phyloP scores from a whole-genome alignment of 2,797 vertebrate genomes.

The Sebastes cheni region DNA sequence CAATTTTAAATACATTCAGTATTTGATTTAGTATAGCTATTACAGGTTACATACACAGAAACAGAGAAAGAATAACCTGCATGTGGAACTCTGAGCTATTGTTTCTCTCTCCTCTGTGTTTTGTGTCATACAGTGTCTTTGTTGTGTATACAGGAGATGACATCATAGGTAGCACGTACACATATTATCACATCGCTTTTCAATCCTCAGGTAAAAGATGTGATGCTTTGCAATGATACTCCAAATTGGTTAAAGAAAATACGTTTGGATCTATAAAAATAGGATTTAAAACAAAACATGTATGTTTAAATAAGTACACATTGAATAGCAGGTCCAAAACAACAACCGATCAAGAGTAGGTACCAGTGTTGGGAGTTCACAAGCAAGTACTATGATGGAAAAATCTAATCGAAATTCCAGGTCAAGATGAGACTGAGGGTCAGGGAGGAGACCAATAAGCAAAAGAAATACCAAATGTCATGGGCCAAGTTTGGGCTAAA shows the following conservation, averaged over 20 bases:
- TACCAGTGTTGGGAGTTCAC: neutral
- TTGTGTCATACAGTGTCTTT: conserved; percentile 46
- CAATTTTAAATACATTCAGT: neutral
- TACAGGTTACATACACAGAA: neutral
- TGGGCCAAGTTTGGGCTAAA: neutral
- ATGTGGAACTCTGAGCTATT: neutral
- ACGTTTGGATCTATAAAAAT: neutral
- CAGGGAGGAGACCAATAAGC: neutral
- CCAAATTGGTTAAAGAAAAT: neutral
- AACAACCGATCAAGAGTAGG: neutral
- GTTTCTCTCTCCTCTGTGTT: conserved; percentile 30
- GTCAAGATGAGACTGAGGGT: neutral
- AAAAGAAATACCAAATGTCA: neutral
- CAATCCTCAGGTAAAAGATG: conserved; percentile 1
- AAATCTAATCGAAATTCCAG: neutral
- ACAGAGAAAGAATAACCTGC: neutral
- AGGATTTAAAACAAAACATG: neutral
- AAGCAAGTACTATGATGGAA: neutral
- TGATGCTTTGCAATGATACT: neutral
- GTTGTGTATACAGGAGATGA: conserved; percentile 64
- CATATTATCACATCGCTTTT: neutral
- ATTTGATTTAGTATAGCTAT: neutral
- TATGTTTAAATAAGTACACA: neutral
- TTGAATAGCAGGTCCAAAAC: neutral
- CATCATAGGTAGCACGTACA: neutral